phyloP scores from a whole-genome alignment of 2,797 vertebrate species.

The Trichosurus vulpecula region DNA sequence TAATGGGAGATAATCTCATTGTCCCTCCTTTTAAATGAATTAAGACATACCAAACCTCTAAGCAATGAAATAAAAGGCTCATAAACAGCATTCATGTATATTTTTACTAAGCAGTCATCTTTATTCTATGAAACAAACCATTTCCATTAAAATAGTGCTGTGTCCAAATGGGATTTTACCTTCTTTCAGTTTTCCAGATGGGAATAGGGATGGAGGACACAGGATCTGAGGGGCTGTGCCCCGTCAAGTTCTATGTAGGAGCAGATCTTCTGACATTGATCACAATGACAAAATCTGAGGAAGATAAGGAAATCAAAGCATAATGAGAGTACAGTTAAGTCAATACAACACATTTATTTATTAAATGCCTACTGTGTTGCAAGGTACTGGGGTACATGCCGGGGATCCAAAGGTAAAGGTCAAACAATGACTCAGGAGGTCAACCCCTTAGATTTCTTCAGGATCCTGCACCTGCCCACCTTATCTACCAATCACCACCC shows the following conservation, averaged over 20 bases:
- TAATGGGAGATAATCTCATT: background rate
- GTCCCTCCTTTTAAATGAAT: conserved; percentile 11
- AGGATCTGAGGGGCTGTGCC: background rate
- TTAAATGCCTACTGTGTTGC: background rate
- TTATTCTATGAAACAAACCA: background rate
- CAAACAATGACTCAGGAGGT: background rate
- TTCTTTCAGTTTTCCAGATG: background rate
- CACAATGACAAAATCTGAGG: background rate
- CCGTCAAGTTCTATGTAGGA: background rate
- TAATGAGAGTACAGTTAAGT: background rate
- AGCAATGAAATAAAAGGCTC: background rate
- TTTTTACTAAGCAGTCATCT: background rate
- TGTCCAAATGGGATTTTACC: conserved; percentile 27
- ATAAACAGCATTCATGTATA: background rate
- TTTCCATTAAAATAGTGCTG: background rate
- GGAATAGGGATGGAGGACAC: background rate
- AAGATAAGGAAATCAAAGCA: background rate
- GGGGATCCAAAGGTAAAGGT: background rate
- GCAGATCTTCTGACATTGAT: background rate
- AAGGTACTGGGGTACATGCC: background rate
- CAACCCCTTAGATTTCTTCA: background rate
- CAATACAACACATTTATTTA: background rate
- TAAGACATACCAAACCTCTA: background rate
- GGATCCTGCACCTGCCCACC: background rate
- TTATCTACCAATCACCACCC: background rate